These are phyloP conservation scores for Molossus alvarezi DNA, from an alignment of 2,797 vertebrate genomes.

Conservation along the genomic window DNA sequence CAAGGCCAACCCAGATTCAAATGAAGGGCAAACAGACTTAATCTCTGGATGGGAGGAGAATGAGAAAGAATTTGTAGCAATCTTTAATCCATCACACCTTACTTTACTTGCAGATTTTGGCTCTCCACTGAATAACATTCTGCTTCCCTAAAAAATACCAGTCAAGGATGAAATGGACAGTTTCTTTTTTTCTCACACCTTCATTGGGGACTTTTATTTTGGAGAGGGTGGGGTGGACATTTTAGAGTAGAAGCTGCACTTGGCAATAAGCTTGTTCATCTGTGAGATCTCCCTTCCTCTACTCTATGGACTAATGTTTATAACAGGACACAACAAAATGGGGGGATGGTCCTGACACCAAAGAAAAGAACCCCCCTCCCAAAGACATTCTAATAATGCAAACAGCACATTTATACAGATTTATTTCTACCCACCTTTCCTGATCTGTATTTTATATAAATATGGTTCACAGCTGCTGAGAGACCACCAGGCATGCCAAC, in stretches of 20 bases:
- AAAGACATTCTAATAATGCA: background rate
- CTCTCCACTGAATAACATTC: background rate
- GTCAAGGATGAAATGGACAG: slow-evolving; percentile 87
- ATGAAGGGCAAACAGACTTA: background rate
- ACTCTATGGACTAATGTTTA: slow-evolving; percentile 62
- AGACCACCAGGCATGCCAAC: background rate
- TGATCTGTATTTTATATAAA: slow-evolving; percentile 87
- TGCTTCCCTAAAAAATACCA: background rate
- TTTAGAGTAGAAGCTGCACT: slow-evolving; percentile 89
- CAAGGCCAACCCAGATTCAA: background rate
- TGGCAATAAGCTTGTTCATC: slow-evolving; percentile 89
- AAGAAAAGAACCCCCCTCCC: background rate
- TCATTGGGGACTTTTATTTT: slow-evolving; percentile 58
- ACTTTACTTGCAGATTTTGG: background rate
- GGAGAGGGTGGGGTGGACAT: slow-evolving; percentile 73
- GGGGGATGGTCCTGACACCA: background rate
- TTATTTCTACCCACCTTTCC: slow-evolving; percentile 76
- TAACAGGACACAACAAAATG: slow-evolving; percentile 23
- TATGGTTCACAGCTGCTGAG: slow-evolving; percentile 82
- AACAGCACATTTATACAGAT: slow-evolving; percentile 69
- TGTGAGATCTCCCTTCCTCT: slow-evolving; percentile 67
- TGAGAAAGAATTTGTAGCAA: background rate
- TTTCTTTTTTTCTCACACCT: background rate
- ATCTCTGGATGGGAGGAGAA: background rate
- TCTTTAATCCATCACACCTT: background rate